Base-by-base conservation (phyloP, 1,140 invertebrate genomes). In the Drosophila mauritiana region DNA sequence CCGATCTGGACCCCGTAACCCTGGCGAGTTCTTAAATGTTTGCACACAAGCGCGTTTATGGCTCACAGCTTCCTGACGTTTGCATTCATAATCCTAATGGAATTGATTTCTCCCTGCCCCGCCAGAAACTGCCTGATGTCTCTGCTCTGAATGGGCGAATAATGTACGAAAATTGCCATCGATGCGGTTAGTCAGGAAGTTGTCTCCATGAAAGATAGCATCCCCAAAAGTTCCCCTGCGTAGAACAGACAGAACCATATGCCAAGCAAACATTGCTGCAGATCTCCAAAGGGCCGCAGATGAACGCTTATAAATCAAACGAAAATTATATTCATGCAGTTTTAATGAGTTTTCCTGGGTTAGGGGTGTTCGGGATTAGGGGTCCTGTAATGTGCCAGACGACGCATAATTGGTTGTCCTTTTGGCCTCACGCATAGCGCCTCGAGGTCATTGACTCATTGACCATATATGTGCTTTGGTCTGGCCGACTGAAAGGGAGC, bases 261-360 rank as follows among this genome's bases (percentile, higher is more conserved):
- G 83, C 83, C 83, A 62, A 69, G 53, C 48, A 70, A 70, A 36
- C 45, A 68, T 72, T 42, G 25, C 43, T 27, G 49, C 39, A 48
- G 55, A 43, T 34, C 59, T 54, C 20, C 39, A 17, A 17, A 51
- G 48, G 48, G 81, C 61, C 61, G 64, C 75, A 88, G 78, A 82
- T 88, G 83, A 79, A 58, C 80, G 84, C 64, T 70, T 88, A 89
- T 88, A 88, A 88, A 88, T 88, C 84, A 88, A 89, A 80, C 72
- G 84, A 89, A 88, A 83, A 88, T 88, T 89, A 84, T 89, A 89
- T 89, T 88, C 84, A 88, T 88, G 84, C 84, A 88, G 78, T 89
- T 88, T 89, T 88, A 88, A 88, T 88, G 84, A 88, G 79, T 83
- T 89, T 85, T 69, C 63, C 49, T 43, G 48, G 13, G 20, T 6